Percentiles rank a stretch among this genome's conserved stretches.
phyloP scores from a whole-genome alignment of 1,140 invertebrate genomes.

The Lepidurus apus region DNA sequence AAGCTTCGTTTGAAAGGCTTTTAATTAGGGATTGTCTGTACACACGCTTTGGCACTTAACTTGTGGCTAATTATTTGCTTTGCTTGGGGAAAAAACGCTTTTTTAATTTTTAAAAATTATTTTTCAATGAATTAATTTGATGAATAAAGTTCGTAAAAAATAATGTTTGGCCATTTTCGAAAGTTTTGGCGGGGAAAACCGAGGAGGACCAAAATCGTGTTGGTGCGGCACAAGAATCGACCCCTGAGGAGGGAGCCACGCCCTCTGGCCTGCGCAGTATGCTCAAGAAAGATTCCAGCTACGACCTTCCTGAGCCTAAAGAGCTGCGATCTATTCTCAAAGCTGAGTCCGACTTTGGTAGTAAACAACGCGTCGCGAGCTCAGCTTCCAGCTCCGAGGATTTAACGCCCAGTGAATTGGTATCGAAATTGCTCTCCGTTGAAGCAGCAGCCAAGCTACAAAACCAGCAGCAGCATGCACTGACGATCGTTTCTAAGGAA shows the following conservation, averaged over 20 bases:
- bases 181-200: too few species aligned
- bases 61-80: not conserved
- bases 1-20: too few species aligned
- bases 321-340: conserved; percentile 31
- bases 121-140: too few species aligned
- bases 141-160: too few species aligned
- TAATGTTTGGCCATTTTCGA: too few species aligned
- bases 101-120: not conserved
- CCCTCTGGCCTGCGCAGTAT: not conserved
- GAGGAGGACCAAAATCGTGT: not conserved
- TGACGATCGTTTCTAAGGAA: not conserved
- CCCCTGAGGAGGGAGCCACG: not conserved
- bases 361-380: not conserved
- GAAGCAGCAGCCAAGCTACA: conserved; percentile 28
- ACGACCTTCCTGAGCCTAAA: not conserved
- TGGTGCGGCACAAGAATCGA: not conserved
- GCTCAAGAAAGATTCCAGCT: conserved; percentile 4
- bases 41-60: too few species aligned
- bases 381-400: conserved; percentile 22
- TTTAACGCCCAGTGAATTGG: conserved; percentile 27
- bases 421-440: conserved; percentile 27
- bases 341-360: conserved; percentile 13
- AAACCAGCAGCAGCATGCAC: not conserved
- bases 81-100: not conserved
- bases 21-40: too few species aligned